Conservation (phyloP, 2,113 vertebrate genomes). For the Planiliza haematocheilus region DNA sequence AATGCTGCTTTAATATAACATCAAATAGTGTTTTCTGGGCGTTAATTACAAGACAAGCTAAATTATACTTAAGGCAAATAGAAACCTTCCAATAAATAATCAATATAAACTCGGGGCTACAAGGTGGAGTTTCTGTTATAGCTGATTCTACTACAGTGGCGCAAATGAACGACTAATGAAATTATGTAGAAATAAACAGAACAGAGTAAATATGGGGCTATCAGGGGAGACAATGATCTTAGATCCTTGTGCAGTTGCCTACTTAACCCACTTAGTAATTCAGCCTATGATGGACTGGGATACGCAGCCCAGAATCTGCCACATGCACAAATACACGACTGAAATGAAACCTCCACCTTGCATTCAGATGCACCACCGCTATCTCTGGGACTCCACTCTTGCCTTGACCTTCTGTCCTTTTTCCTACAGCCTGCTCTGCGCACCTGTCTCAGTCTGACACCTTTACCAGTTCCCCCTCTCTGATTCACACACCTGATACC, state of each 20-base stretch:
- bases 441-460: constrained; percentile 51
- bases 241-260: background rate
- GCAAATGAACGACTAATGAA: too few relatives aligned
- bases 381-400: constrained; percentile 42
- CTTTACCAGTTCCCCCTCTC: constrained; percentile 35
- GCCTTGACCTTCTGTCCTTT: constrained; percentile 48
- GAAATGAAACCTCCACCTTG: constrained; percentile 26
- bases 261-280: background rate
- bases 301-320: background rate
- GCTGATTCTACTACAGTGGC: too few relatives aligned
- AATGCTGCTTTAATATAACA: too few relatives aligned
- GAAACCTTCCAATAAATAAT: too few relatives aligned
- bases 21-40: too few relatives aligned
- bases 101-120: too few relatives aligned
- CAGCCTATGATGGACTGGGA: background rate
- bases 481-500: constrained; percentile 35
- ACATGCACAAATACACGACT: constrained; percentile 1
- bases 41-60: too few relatives aligned
- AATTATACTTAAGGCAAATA: too few relatives aligned
- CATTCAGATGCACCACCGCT: background rate
- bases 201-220: too few relatives aligned
- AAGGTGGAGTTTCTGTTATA: too few relatives aligned
- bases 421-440: constrained; percentile 39
- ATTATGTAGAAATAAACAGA: too few relatives aligned
- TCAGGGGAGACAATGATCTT: too few relatives aligned